phyloP scores from a whole-genome alignment of 2,888 invertebrate genomes.

The Drosophila borborema region DNA sequence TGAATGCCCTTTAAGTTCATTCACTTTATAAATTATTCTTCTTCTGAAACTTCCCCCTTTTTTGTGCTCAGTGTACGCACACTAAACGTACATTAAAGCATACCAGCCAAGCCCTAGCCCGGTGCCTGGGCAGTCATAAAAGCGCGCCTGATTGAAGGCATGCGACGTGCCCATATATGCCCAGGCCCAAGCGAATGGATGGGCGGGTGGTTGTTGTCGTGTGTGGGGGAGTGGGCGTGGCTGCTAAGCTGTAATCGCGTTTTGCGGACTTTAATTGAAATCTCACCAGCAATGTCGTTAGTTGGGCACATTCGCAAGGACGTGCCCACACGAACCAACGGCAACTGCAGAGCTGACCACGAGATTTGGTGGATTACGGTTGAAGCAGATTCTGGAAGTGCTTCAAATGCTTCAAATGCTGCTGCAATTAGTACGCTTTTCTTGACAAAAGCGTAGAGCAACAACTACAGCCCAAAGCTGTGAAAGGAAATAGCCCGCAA shows the following conservation, averaged over 20 bases:
- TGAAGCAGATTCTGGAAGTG: conserved; percentile 42
- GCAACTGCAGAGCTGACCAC: conserved; percentile 21
- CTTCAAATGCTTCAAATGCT: conserved; percentile 17
- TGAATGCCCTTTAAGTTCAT: neutral
- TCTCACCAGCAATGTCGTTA: conserved; percentile 57
- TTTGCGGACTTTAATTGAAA: conserved; percentile 69
- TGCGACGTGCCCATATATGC: conserved; percentile 61
- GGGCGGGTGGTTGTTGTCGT: neutral
- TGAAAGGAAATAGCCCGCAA: conserved; percentile 44
- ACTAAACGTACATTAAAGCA: conserved; percentile 2
- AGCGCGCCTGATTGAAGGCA: conserved; percentile 55
- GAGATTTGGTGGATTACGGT: conserved; percentile 3
- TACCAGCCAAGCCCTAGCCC: conserved; percentile 56
- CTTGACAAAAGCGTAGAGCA: conserved; percentile 21
- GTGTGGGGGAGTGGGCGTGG: conserved; percentile 5
- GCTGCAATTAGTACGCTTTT: conserved; percentile 65
- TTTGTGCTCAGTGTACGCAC: conserved; percentile 37
- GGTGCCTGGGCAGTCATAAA: conserved; percentile 47
- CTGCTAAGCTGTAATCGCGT: conserved; percentile 38
- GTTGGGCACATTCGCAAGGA: conserved; percentile 63
- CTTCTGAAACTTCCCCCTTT: neutral
- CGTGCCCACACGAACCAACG: conserved; percentile 53
- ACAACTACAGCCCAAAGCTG: conserved; percentile 22
- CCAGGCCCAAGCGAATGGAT: conserved; percentile 14
- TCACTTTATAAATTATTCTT: neutral